These are phyloP conservation scores for Acestrorhynchus altus DNA, from an alignment of 2,797 vertebrate species.

Conservation along the genomic window DNA sequence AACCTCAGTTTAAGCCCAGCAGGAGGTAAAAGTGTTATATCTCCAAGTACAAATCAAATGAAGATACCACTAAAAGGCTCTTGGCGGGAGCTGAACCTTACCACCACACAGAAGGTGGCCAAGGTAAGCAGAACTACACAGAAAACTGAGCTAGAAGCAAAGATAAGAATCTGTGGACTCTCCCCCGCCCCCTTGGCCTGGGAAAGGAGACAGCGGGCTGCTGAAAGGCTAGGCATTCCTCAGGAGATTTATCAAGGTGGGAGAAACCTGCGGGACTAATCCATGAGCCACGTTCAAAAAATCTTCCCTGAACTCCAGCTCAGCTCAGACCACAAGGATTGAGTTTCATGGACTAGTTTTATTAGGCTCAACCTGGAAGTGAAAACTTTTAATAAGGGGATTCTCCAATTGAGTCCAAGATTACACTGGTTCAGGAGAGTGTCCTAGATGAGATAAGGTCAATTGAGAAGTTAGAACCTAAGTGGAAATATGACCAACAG, in stretches of 20 bases:
- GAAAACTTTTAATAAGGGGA: constrained; percentile 34
- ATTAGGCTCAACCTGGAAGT: background rate
- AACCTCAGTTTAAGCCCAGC: too few relatives aligned
- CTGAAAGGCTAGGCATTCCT: constrained; percentile 74
- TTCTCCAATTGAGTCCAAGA: background rate
- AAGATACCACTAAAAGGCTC: constrained; percentile 44
- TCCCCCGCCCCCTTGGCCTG: constrained; percentile 25
- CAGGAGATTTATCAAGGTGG: constrained; percentile 68
- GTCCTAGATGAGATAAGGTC: background rate
- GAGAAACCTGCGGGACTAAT: constrained; percentile 62
- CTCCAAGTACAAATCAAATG: background rate
- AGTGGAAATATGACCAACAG: too few relatives aligned
- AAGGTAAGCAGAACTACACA: constrained; percentile 41
- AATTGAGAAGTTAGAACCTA: background rate
- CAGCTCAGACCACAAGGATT: background rate
- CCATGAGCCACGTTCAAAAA: constrained; percentile 53
- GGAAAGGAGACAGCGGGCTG: constrained; percentile 59
- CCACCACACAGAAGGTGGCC: constrained; percentile 49
- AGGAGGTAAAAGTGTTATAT: too few relatives aligned
- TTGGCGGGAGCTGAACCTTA: constrained; percentile 58
- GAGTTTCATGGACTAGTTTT: constrained; percentile 27
- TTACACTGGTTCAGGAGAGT: background rate
- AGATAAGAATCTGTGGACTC: constrained; percentile 68
- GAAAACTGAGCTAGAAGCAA: constrained; percentile 50
- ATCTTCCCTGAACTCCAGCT: constrained; percentile 38